Conservation (phyloP, 1,140 invertebrate species). For the Cydia splendana region DNA sequence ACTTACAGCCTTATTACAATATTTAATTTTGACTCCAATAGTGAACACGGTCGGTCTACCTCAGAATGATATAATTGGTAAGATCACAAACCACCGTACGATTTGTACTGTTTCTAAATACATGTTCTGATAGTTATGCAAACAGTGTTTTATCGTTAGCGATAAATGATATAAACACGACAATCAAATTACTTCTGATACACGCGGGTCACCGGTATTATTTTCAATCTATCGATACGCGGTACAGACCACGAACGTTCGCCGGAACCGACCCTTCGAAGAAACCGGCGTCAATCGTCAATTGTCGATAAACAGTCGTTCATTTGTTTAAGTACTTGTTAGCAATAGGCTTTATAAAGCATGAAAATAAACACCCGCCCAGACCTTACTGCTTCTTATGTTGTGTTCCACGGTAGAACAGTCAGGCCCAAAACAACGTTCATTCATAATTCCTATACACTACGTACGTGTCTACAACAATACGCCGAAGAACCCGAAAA, state of each 20-base stretch:
- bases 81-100: too few relatives aligned
- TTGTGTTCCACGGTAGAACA: too few relatives aligned
- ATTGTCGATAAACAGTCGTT: background rate
- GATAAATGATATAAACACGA: background rate
- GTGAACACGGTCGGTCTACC: too few relatives aligned
- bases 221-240: background rate
- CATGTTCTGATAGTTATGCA: too few relatives aligned
- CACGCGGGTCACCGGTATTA: background rate
- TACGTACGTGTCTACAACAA: background rate
- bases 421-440: too few relatives aligned
- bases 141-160: too few relatives aligned
- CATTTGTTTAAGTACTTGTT: background rate
- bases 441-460: too few relatives aligned
- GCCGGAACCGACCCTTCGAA: background rate
- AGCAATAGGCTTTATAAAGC: background rate
- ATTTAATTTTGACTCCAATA: too few relatives aligned
- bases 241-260: background rate
- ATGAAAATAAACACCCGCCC: background rate
- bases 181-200: background rate
- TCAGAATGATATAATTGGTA: too few relatives aligned
- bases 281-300: conserved; percentile 2
- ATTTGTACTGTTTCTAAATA: too few relatives aligned
- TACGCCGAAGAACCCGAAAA: background rate
- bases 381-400: background rate
- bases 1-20: too few relatives aligned